Base-by-base conservation (phyloP, 1,140 invertebrate species). In the Reticulitermes speratus region DNA sequence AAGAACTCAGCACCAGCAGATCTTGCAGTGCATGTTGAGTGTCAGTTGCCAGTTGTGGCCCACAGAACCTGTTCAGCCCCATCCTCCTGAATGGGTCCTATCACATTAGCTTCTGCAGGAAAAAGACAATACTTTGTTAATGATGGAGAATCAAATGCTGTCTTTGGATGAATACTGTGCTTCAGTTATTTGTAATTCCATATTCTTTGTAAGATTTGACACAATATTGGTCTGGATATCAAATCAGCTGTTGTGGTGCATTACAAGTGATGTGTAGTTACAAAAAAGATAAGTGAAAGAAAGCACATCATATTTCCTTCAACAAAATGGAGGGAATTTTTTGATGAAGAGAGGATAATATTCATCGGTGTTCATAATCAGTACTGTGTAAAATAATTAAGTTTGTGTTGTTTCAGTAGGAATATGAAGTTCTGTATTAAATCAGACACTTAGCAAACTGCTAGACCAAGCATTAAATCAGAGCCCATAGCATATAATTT, bases 311-410 rank as follows among this genome's bases (percentile, higher is more conserved):
- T n/a, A 75, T 30, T 55, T 75, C 65, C 65, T 75, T 75, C 65
- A 30, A 30, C n/a, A 25, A 30, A 30, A 75, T 19, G 65, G n/a
- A 75, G 65, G 65, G n/a, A 75, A 30, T 75, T 75, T 30, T 25
- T 75, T 8, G 3, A 75, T 11, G 65, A 75, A 75, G 65, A 75
- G 65, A 75, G 65, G 65, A 75, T 75, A 75, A 75, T 75, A 75
- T 75, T 75, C 65, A 75, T 75, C 25, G 30, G 16, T 30, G 65
- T 75, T 75, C n/a, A 75, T 75, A 30, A 30, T 25, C 65, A 75
- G 25, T 75, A 75, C 65, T 75, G 65, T 75, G 65, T 75, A 75
- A 75, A 75, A 75, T n/a, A 75, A 75, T 75, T 75, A 75, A 75
- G 65, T 30, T 75, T 30, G n/a, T 75, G n/a, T 75, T 75, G 65